These are phyloP conservation scores for Drosophila erecta DNA, from an alignment of 1,140 invertebrate genomes.

Conservation along the genomic window DNA sequence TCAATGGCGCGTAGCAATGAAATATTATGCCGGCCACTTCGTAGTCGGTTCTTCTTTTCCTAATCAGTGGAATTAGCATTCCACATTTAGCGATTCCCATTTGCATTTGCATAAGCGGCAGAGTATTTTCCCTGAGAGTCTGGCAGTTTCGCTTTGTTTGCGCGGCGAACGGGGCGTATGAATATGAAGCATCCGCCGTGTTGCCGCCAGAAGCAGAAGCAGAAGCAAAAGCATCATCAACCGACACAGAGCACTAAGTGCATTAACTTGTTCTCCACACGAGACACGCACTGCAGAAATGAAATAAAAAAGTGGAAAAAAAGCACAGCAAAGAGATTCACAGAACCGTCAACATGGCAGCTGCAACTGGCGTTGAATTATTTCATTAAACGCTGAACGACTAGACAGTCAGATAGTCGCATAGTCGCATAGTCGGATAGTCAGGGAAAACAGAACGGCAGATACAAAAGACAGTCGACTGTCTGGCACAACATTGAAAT, in stretches of 20 bases:
- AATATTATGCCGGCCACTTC: constrained; percentile 63
- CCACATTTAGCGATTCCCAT: constrained; percentile 61
- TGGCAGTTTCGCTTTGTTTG: constrained; percentile 24
- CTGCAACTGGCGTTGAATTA: constrained; percentile 75
- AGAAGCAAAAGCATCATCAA: constrained; percentile 11
- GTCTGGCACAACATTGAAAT: constrained; percentile 70
- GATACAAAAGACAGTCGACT: constrained; percentile 31
- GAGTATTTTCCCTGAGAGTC: constrained; percentile 29
- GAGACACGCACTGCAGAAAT: constrained; percentile 25
- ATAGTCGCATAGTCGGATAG: constrained; percentile 5
- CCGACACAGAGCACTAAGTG: constrained; percentile 74
- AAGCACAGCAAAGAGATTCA: constrained; percentile 4
- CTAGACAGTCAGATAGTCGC: constrained; percentile 24
- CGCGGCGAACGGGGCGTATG: constrained; percentile 48
- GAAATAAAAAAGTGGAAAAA: not conserved
- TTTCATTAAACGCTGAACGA: constrained; percentile 77
- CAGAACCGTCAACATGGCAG: constrained; percentile 49
- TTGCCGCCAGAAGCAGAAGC: constrained; percentile 22
- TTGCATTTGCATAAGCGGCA: constrained; percentile 74
- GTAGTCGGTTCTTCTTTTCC: constrained; percentile 33
- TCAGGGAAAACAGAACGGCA: constrained; percentile 10
- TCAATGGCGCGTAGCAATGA: constrained; percentile 81
- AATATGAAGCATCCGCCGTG: constrained; percentile 62
- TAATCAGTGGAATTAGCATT: constrained; percentile 79
- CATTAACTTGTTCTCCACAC: constrained; percentile 81